Percentiles rank a stretch among this genome's conserved stretches.
phyloP scores from a whole-genome alignment of 2,113 vertebrate species.

The Sapajus apella region DNA sequence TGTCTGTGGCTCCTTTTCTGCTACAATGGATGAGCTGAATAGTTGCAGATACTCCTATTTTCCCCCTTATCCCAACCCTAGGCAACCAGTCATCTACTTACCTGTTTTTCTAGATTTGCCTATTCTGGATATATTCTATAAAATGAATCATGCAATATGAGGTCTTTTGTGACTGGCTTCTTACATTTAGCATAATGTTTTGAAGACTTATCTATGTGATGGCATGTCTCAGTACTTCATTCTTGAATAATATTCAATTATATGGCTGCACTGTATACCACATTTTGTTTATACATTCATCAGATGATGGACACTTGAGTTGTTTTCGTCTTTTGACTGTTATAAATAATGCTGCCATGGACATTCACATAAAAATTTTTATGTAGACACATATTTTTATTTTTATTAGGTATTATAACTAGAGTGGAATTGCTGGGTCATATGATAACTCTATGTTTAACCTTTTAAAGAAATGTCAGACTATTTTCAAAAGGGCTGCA shows the following conservation, averaged over 20 bases:
- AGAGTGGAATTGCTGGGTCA: neutral
- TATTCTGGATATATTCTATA: neutral
- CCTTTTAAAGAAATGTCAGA: neutral
- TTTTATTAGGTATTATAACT: neutral
- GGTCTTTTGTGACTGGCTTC: neutral
- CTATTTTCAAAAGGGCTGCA: neutral
- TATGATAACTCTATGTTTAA: neutral
- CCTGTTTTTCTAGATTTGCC: neutral
- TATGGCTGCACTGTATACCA: neutral
- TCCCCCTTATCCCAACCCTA: neutral
- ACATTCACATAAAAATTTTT: neutral
- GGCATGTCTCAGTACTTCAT: neutral
- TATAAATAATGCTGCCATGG: neutral
- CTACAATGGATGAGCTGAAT: neutral
- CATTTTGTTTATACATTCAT: neutral
- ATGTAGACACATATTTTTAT: neutral
- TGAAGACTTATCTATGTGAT: neutral
- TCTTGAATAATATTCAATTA: neutral
- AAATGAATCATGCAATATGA: neutral
- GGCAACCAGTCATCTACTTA: neutral
- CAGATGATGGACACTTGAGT: neutral
- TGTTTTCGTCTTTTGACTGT: neutral
- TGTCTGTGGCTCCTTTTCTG: slow-evolving; percentile 5
- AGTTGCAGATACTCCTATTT: neutral
- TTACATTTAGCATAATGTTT: neutral